Conservation (phyloP, 1,140 invertebrate species). For the Rhagoletis pomonella region DNA sequence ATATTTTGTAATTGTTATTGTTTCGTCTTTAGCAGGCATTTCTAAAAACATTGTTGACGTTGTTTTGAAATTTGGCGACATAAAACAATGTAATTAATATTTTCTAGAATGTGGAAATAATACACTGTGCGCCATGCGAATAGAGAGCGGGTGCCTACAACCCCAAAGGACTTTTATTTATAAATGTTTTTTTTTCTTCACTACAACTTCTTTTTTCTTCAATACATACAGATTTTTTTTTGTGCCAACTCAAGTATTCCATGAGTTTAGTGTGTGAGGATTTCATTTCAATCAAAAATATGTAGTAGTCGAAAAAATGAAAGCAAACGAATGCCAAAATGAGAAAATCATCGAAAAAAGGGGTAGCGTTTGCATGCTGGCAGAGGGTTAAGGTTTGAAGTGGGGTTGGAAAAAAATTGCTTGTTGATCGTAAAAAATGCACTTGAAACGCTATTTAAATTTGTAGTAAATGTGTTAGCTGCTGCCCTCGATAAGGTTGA, state of each 20-base stretch:
- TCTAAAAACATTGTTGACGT: too few species aligned
- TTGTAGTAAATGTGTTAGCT: constrained; percentile 10
- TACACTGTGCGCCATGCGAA: too few species aligned
- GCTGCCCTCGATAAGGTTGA: constrained; percentile 29
- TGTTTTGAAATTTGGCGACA: too few species aligned
- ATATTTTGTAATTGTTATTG: too few species aligned
- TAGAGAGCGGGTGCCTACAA: not conserved
- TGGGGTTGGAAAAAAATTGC: not conserved
- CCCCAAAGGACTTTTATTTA: constrained; percentile 36
- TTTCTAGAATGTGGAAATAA: too few species aligned
- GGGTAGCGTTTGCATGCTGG: not conserved
- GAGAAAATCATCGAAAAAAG: not conserved
- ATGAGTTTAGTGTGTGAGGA: constrained; percentile 12
- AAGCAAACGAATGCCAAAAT: not conserved
- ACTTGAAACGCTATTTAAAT: constrained; percentile 39
- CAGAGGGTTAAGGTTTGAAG: not conserved
- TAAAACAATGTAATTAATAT: too few species aligned
- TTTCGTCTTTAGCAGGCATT: too few species aligned
- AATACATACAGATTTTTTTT: not conserved
- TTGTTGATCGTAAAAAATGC: constrained; percentile 1
- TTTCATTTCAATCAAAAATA: constrained; percentile 52
- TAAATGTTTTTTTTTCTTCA: not conserved
- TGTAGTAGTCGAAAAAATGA: not conserved
- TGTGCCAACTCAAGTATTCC: constrained; percentile 22
- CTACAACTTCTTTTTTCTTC: not conserved